Evolutionary conservation across 2,888 invertebrate genomes (phyloP), one percentile per base, ranked within the genome.

Genomic region (Coenonympha arcania): DNA sequence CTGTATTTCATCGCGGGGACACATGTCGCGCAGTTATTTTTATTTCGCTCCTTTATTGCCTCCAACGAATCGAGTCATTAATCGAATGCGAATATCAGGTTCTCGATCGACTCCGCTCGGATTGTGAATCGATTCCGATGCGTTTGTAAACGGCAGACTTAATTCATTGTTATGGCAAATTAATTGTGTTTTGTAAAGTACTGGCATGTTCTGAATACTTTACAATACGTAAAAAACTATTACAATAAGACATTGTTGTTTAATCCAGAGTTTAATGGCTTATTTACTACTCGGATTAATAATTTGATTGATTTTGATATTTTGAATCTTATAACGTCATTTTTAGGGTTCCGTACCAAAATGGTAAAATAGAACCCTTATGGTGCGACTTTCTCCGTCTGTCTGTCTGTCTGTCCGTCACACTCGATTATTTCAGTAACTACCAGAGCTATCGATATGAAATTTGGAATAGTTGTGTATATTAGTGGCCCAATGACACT

Each of bases 21-120:
- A 19, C 34, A 41, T n/a, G 41, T 26, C 18, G 19, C 13, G 9
- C 18, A 18, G 28, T 30, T 30, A 11, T 41, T 41, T 41, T 41
- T 30, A 41, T 30, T 39, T 28, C 19, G 11, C 11, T 11, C 41
- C 11, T 28, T 41, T 41, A 41, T 30, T 28, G 9, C 41, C 19
- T 13, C 30, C 19, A 13, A 28, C 40, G 28, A 28, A 28, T 30
- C 30, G 41, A 31, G 33, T 39, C 22, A 24, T 39, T 39, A 39
- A 39, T 43, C 31, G 43, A 33, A 43, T 31, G 43, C 43, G 22
- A 31, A 33, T 43, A 33, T 43, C 43, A 33, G 30, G 43, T 43
- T 31, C 31, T 33, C 15, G 22, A 43, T 31, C 43, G 20, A 33
- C 9, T 43, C 43, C 13, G 11, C 8, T 20, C 31, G 15, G 4